Percentiles rank a stretch among this genome's conserved stretches.
phyloP scores from a whole-genome alignment of 2,888 invertebrate genomes.

The Apoda limacodes region DNA sequence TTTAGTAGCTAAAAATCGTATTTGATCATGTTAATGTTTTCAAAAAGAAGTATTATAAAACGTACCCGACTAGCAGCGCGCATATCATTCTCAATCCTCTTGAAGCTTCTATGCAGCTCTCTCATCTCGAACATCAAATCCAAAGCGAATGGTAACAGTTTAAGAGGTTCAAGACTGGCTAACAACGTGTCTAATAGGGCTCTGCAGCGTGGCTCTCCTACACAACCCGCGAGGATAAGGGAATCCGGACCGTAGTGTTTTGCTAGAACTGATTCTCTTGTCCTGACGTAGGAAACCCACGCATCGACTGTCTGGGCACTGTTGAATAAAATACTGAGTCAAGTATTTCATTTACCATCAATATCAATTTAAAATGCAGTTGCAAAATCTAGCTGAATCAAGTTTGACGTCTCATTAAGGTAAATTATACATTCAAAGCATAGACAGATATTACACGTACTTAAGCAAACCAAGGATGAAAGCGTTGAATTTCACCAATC shows the following conservation, averaged over 20 bases:
- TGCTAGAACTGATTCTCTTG: constrained; percentile 82
- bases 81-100: constrained; percentile 72
- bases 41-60: too few species aligned
- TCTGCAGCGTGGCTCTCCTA: constrained; percentile 66
- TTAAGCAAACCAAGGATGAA: constrained; percentile 89
- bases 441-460: too few species aligned
- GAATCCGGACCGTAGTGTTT: constrained; percentile 85
- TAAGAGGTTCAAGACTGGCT: constrained; percentile 81
- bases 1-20: too few species aligned
- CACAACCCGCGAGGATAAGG: constrained; percentile 75
- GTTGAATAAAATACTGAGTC: constrained; percentile 19
- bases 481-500: constrained; percentile 88
- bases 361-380: constrained; percentile 1
- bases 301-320: constrained; percentile 89
- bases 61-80: constrained; percentile 63
- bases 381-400: too few species aligned
- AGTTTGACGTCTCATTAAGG: too few species aligned
- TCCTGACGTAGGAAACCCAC: constrained; percentile 88
- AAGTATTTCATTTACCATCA: background rate
- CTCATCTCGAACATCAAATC: constrained; percentile 85
- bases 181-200: constrained; percentile 80
- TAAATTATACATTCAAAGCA: constrained; percentile 1
- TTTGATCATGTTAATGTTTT: too few species aligned
- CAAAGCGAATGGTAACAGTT: constrained; percentile 83
- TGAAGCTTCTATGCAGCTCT: constrained; percentile 80